phyloP scores from a whole-genome alignment of 2,888 invertebrate genomes.

The Melanostoma mellinum region DNA sequence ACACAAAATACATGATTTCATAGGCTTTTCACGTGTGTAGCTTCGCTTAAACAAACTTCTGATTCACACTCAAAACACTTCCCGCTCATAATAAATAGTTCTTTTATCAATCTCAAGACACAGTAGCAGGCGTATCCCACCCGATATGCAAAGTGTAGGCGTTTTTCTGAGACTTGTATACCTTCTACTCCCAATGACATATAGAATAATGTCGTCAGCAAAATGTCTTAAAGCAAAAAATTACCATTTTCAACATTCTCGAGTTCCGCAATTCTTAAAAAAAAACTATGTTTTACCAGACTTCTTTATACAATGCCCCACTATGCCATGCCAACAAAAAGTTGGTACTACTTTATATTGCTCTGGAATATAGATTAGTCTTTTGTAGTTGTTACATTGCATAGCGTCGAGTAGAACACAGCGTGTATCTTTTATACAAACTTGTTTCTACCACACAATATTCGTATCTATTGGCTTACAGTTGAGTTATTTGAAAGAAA shows the following conservation, averaged over 20 bases:
- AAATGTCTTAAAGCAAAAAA: conserved; percentile 16
- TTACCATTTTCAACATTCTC: conserved; percentile 56
- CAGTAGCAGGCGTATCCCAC: conserved; percentile 14
- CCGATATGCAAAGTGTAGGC: background rate
- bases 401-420: background rate
- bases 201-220: conserved; percentile 6
- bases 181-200: background rate
- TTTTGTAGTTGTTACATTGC: background rate
- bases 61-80: conserved; percentile 14
- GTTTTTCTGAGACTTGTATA: background rate
- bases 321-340: background rate
- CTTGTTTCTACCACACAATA: background rate
- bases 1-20: background rate
- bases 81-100: background rate
- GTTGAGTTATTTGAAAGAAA: background rate
- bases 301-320: background rate
- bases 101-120: background rate
- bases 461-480: background rate
- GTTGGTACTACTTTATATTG: background rate
- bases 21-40: background rate
- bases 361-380: conserved; percentile 8
- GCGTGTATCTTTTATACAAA: background rate
- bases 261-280: conserved; percentile 59
- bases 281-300: background rate
- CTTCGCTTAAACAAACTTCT: background rate